Evolutionary conservation across 2,888 invertebrate genomes (phyloP).

Genomic region (Lithophane leautieri): DNA sequence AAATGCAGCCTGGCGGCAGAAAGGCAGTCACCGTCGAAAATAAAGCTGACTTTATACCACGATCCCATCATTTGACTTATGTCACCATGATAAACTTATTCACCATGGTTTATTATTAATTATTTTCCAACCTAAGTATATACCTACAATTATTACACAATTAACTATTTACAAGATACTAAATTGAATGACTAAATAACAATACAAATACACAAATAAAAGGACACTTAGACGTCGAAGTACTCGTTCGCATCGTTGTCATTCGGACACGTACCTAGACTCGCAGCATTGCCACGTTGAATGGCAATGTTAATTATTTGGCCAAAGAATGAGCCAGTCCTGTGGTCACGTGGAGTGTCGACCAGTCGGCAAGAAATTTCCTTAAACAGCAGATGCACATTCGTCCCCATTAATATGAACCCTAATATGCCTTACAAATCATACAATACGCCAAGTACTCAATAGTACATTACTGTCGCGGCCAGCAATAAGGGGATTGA

Average conservation of each 20-base stretch:
- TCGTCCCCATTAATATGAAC: not conserved
- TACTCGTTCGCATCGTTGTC: not conserved
- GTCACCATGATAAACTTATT: not conserved
- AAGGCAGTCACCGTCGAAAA: not conserved
- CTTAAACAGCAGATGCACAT: not conserved
- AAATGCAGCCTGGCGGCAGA: not conserved
- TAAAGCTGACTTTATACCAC: not conserved
- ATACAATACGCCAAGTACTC: not conserved
- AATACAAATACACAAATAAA: not conserved
- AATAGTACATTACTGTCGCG: too few relatives aligned
- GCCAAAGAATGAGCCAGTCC: not conserved
- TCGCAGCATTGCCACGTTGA: not conserved
- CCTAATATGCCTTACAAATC: not conserved
- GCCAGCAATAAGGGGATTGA: too few relatives aligned
- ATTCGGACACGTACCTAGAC: not conserved
- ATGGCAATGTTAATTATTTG: not conserved
- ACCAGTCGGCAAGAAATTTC: not conserved
- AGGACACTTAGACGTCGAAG: not conserved
- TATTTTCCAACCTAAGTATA: not conserved
- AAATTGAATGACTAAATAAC: not conserved
- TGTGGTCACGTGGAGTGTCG: not conserved
- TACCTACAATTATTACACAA: not conserved
- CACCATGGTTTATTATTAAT: not conserved
- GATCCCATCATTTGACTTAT: not conserved
- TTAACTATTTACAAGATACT: not conserved